A percentile compares a stretch with the other conserved stretches of the same genome.
Conservation (phyloP, 2,113 vertebrate species). For the Thalassarche chlororhynchos region DNA sequence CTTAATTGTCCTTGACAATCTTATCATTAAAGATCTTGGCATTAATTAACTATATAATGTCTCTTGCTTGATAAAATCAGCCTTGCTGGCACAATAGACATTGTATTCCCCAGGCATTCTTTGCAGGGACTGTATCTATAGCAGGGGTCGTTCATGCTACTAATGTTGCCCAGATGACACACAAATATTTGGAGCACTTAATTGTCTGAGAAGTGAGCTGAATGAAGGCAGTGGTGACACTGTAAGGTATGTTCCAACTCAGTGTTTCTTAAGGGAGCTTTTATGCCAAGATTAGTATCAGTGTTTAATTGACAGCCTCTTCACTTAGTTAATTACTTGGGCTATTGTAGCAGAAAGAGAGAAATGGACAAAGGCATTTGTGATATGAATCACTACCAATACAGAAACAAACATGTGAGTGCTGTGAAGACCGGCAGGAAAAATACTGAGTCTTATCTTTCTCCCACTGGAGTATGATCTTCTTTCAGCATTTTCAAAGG, state of each 20-base stretch:
- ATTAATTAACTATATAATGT: constrained; percentile 80
- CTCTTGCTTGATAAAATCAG: constrained; percentile 69
- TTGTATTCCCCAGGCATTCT: constrained; percentile 70
- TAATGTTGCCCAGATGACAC: constrained; percentile 75
- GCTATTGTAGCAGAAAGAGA: constrained; percentile 71
- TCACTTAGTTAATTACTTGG: constrained; percentile 82
- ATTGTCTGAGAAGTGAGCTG: constrained; percentile 80
- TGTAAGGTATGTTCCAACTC: constrained; percentile 77
- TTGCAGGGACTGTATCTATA: constrained; percentile 70
- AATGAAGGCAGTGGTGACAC: constrained; percentile 75
- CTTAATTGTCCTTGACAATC: constrained; percentile 83
- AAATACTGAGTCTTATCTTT: constrained; percentile 40
- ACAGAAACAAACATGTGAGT: constrained; percentile 74
- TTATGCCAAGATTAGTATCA: constrained; percentile 86
- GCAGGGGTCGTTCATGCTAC: constrained; percentile 51
- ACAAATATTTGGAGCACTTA: constrained; percentile 80
- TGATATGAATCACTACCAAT: constrained; percentile 79
- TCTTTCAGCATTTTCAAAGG: constrained; percentile 66
- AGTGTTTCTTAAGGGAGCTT: constrained; percentile 77
- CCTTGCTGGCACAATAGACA: constrained; percentile 73
- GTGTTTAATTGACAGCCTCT: constrained; percentile 86
- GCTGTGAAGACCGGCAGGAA: constrained; percentile 3
- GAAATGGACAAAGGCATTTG: constrained; percentile 78
- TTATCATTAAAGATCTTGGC: constrained; percentile 78
- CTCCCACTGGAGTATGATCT: constrained; percentile 7